phyloP scores from a whole-genome alignment of 2,888 invertebrate species.

The Endotricha flammealis region DNA sequence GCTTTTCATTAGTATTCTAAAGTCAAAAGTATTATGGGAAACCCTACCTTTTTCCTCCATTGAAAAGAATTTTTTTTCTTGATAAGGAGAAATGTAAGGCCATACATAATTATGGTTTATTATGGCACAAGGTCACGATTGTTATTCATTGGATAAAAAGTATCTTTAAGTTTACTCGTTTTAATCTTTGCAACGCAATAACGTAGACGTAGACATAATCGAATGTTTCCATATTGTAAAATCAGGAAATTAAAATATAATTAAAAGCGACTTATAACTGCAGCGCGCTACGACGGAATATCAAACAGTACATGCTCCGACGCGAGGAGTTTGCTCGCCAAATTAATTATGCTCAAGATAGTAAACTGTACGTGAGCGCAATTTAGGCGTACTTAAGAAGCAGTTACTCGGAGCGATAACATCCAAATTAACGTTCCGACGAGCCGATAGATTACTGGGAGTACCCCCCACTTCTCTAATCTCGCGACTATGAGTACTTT shows the following conservation, averaged over 20 bases:
- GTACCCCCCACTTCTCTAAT: conserved; percentile 16
- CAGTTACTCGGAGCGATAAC: conserved; percentile 27
- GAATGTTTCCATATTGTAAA: conserved; percentile 5
- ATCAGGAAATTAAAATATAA: conserved; percentile 14
- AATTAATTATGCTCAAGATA: conserved; percentile 39
- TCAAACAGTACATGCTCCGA: conserved; percentile 17
- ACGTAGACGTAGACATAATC: background rate
- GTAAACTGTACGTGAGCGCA: conserved; percentile 33
- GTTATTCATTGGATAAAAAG: background rate
- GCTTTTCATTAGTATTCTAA: background rate
- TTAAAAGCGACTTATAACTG: conserved; percentile 15
- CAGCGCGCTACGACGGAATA: conserved; percentile 12
- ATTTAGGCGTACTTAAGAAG: conserved; percentile 28
- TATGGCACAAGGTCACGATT: background rate
- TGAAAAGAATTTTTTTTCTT: no score
- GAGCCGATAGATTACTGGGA: conserved; percentile 24
- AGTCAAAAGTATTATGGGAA: no score
- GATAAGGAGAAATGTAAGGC: background rate
- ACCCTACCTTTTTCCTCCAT: background rate
- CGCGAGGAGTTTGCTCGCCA: conserved; percentile 19
- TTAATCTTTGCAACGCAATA: background rate
- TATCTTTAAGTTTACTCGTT: background rate
- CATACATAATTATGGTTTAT: conserved; percentile 2
- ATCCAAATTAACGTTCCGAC: conserved; percentile 27
- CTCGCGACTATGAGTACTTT: conserved; percentile 9